Evolutionary conservation across 2,888 invertebrate genomes (phyloP).

Genomic region (Hirtodrosophila cameraria): DNA sequence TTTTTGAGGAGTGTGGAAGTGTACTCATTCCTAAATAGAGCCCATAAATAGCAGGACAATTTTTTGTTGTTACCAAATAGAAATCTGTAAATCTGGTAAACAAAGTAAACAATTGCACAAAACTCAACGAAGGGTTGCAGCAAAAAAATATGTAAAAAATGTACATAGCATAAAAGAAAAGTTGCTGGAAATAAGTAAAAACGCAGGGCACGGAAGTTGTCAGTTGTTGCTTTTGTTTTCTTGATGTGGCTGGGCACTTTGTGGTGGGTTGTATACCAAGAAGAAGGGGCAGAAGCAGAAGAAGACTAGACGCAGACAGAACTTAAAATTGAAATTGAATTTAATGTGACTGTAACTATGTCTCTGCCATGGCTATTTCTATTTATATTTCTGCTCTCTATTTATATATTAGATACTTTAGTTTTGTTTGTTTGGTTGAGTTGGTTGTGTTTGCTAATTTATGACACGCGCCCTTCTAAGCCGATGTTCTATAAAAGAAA

Average conservation of each 20-base stretch:
- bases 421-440: constrained; percentile 1
- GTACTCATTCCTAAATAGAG: constrained; percentile 40
- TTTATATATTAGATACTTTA: background rate
- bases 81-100: constrained; percentile 62
- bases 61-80: constrained; percentile 36
- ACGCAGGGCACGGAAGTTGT: constrained; percentile 48
- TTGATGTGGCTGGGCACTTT: constrained; percentile 9
- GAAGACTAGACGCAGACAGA: constrained; percentile 10
- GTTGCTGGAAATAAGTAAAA: constrained; percentile 17
- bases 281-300: background rate
- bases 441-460: constrained; percentile 38
- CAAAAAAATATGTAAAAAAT: background rate
- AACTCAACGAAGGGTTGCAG: constrained; percentile 29
- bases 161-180: constrained; percentile 18
- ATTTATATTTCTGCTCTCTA: constrained; percentile 19
- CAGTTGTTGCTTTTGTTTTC: constrained; percentile 43
- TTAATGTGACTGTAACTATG: constrained; percentile 36
- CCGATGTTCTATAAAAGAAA: constrained; percentile 58
- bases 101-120: constrained; percentile 70
- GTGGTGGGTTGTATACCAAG: constrained; percentile 1
- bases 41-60: constrained; percentile 38
- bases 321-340: constrained; percentile 58
- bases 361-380: no score
- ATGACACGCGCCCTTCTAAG: constrained; percentile 40
- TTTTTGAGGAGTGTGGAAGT: constrained; percentile 8